Evolutionary conservation across 2,797 vertebrate species (phyloP), one percentile per base, ranked within the genome.

Genomic region (Acipenser oxyrinchus): DNA sequence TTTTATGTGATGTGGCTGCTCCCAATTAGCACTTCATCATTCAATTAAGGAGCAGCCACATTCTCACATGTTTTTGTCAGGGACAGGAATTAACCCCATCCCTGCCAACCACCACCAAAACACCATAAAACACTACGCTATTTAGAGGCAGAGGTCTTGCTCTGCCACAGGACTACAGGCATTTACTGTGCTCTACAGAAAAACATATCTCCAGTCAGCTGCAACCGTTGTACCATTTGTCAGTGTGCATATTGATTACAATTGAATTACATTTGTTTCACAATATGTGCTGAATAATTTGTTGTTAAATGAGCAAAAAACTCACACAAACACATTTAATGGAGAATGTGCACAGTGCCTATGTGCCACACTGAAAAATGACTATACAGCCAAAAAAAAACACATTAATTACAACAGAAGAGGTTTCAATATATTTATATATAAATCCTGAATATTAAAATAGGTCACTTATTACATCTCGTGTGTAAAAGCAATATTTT

Each of bases 221-320:
- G 37, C 37, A 37, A 5, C 55, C 52, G 50, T 60, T 58, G 58
- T 61, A 49, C 13, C 59, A 65, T 58, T 58, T 64, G 66, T 60
- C 51, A 52, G 58, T 60, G 62, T 49, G 66, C 15, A 13, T 50
- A 61, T 65, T 37, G 37, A 37, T 37, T 37, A 37, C 37, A 37
- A 37, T 5, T 37, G 37, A 37, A 37, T 37, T 37, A 37, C 37
- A 37, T 37, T 37, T 37, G 37, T 37, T 37, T 37, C 50, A 55
- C 51, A 66, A 15, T 49, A 4, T 60, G 57, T 62, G 64, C 62
- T 64, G 62, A 64, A 50, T 66, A 64, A 48, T 12, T 60, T 49
- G 23, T 48, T 51, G 49, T 60, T 67, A 51, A 66, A 58, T 58
- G 11, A 58, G 55, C 13, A 69, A 48, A 12, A 66, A 37, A 37